phyloP scores from a whole-genome alignment of 2,888 invertebrate species.

The Chironomus tentans region DNA sequence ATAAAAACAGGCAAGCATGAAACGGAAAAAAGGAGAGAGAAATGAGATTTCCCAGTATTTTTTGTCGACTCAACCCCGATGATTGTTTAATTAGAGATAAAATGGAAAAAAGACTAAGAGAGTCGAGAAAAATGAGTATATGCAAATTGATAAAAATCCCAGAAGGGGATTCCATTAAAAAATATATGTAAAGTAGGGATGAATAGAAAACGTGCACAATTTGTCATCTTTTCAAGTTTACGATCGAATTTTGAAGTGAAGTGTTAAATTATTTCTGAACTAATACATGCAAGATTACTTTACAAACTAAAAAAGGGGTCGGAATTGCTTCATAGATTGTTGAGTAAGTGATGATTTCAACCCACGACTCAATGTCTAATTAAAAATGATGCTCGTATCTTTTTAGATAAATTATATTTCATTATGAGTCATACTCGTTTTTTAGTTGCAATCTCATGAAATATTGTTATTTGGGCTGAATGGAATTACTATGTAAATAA shows the following conservation, averaged over 20 bases:
- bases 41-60: not conserved
- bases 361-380: not conserved
- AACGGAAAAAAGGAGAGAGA: not conserved
- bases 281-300: not conserved
- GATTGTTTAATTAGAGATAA: not conserved
- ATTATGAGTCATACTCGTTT: no score
- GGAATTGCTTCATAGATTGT: not conserved
- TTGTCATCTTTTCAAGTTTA: slow-evolving; percentile 15
- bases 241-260: slow-evolving; percentile 3
- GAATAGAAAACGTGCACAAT: slow-evolving; percentile 23
- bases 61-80: not conserved
- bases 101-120: not conserved
- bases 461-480: no score
- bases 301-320: not conserved
- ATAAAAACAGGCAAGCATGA: not conserved
- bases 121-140: not conserved
- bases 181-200: not conserved
- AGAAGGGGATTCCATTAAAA: not conserved
- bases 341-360: not conserved
- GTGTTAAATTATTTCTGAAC: not conserved
- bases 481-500: no score
- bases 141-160: slow-evolving; percentile 8
- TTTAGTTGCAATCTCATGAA: no score
- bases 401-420: no score
- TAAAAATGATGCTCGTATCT: not conserved